Conservation (phyloP, 2,888 invertebrate genomes). For the Carabus problematicus region DNA sequence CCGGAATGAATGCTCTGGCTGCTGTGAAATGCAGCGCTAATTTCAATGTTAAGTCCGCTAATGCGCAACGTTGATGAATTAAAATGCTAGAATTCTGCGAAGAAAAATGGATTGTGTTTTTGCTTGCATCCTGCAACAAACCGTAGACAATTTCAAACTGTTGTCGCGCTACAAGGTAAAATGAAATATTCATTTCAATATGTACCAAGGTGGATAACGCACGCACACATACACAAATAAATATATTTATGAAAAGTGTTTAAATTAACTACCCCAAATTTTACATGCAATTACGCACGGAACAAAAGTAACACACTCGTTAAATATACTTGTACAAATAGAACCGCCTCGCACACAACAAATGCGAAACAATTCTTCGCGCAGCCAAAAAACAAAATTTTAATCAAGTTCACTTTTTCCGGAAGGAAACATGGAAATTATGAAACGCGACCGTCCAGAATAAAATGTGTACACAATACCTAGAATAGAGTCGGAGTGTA, state of each 20-base stretch:
- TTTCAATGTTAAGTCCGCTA: slow-evolving; percentile 2
- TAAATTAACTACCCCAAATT: no score
- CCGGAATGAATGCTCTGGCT: background rate
- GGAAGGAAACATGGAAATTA: slow-evolving; percentile 35
- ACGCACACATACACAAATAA: no score
- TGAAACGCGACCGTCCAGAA: slow-evolving; percentile 25
- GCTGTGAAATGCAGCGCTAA: slow-evolving; percentile 1
- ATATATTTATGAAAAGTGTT: no score
- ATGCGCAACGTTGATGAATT: slow-evolving; percentile 4
- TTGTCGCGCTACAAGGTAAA: no score
- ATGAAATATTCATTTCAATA: no score
- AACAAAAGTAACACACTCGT: background rate
- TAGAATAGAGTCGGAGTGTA: background rate
- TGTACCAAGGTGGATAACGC: no score
- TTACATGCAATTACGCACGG: no score
- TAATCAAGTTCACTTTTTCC: slow-evolving; percentile 38
- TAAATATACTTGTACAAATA: background rate
- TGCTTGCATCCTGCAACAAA: no score
- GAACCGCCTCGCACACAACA: background rate
- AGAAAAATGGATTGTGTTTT: background rate
- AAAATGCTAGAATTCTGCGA: background rate
- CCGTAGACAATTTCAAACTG: no score
- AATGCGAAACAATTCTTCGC: slow-evolving; percentile 34
- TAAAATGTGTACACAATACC: slow-evolving; percentile 2
- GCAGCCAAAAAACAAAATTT: slow-evolving; percentile 28